Conservation (phyloP, 2,797 vertebrate genomes). For the Chiroxiphia lanceolata region DNA sequence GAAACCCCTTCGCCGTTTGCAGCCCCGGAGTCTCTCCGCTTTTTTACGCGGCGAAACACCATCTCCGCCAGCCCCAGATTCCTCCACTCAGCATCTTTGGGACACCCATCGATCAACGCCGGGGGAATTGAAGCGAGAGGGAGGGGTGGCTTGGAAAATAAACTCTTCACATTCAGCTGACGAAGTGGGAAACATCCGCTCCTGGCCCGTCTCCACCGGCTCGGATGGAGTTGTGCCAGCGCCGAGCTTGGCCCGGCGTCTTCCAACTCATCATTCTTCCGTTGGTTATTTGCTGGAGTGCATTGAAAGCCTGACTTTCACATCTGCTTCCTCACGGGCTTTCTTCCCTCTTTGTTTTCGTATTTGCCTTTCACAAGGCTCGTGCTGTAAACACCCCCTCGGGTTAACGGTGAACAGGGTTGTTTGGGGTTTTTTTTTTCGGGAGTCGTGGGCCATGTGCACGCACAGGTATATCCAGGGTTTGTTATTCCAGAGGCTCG, state of each 20-base stretch:
- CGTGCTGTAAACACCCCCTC: not conserved
- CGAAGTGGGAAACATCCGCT: constrained; percentile 34
- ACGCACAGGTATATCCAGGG: fast-evolving
- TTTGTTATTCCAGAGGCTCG: not conserved
- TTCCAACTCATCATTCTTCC: constrained; percentile 15
- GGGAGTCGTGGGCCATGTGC: fast-evolving
- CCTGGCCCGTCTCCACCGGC: not conserved
- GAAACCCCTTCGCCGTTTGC: constrained; percentile 50
- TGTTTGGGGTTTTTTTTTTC: not conserved
- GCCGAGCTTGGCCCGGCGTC: not conserved
- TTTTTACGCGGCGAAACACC: constrained; percentile 33
- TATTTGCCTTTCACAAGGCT: not conserved
- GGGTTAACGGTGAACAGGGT: not conserved
- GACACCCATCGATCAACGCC: not conserved
- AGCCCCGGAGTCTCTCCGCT: constrained; percentile 44
- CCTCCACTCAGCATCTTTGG: constrained; percentile 43
- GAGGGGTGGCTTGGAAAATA: constrained; percentile 13
- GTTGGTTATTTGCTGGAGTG: constrained; percentile 5
- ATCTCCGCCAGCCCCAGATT: constrained; percentile 2
- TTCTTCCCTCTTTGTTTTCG: not conserved
- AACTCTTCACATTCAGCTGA: not conserved
- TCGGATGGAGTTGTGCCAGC: constrained; percentile 9
- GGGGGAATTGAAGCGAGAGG: constrained; percentile 14
- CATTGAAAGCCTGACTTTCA: not conserved
- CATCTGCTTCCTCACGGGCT: not conserved